Evolutionary conservation across 2,888 invertebrate species (phyloP), one percentile per base, ranked within the genome.

Genomic region (Lacanobia oleracea): DNA sequence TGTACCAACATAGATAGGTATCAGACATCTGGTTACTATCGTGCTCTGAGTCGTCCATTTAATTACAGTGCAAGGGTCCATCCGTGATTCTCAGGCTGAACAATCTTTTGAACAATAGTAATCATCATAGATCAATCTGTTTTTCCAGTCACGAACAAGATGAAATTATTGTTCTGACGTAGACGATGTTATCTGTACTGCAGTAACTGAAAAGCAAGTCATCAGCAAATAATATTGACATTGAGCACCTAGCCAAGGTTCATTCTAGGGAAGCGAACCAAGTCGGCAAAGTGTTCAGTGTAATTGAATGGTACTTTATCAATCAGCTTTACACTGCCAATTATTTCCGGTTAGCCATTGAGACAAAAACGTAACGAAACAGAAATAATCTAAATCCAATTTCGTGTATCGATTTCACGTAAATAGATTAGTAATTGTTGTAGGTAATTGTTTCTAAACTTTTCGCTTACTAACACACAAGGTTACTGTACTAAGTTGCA

Each of bases 61-160:
- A 89, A 91, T 90, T 88, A 87, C 83, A 87, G 79, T 72, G 77
- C 77, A 73, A 83, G 81, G 76, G 76, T 79, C 69, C 64, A 74
- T 87, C 86, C 86, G 87, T 87, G 86, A 79, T 87, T 84, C 82
- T 84, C 83, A 79, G 66, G 77, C 81, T 77, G 84, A 90, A 88
- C 87, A 86, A 87, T 81, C 76, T 85, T 82, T 82, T 81, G 77
- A 85, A 89, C 88, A 90, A 88, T 89, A 80, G 86, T 86, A 90
- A 71, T 74, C 33, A 92, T 90, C 89, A 89, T 77, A 81, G 77
- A 80, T 81, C 84, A 84, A 87, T 91, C 87, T 86, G 77, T 75
- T 82, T 85, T 88, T 88, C 89, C 86, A 88, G 89, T 90, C 92
- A 91, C 92, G 92, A 91, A 90, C 86, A 67, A 84, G 80, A 86